A percentile compares a stretch with the other conserved stretches of the same genome.
phyloP scores from a whole-genome alignment of 2,113 vertebrate genomes.

The Albula goreensis region DNA sequence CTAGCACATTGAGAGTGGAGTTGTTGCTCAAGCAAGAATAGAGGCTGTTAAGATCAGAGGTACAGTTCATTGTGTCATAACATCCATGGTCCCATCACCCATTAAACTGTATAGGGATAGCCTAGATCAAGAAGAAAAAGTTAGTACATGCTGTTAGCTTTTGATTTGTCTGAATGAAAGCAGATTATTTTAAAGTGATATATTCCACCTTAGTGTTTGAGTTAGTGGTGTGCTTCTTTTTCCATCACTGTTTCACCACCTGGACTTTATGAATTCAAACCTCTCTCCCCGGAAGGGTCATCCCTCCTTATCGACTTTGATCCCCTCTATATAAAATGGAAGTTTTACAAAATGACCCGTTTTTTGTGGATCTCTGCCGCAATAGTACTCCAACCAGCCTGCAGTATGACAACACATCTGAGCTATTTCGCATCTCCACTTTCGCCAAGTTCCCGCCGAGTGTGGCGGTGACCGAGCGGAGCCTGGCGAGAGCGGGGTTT shows the following conservation, averaged over 20 bases:
- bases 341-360: conserved; percentile 75
- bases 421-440: conserved; percentile 90
- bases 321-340: conserved; percentile 71
- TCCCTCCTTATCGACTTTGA: conserved; percentile 61
- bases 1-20: not conserved
- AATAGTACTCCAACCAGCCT: conserved; percentile 72
- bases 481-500: conserved; percentile 90
- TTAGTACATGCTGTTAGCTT: not conserved
- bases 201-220: not conserved
- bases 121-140: not conserved
- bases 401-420: conserved; percentile 88
- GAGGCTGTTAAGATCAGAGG: not conserved
- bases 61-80: not conserved
- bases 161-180: not conserved
- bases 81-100: not conserved
- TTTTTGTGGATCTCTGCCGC: conserved; percentile 75
- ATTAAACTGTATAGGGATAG: not conserved
- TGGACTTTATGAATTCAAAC: conserved; percentile 66
- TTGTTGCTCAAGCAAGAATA: not conserved
- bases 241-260: not conserved
- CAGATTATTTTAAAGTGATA: not conserved
- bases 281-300: conserved; percentile 85
- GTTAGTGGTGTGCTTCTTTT: not conserved
- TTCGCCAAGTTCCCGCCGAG: conserved; percentile 81
- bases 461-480: conserved; percentile 78